A percentile compares a stretch with the other conserved stretches of the same genome.
Conservation (phyloP, 2,888 invertebrate species). For the Pachydiplax longipennis region DNA sequence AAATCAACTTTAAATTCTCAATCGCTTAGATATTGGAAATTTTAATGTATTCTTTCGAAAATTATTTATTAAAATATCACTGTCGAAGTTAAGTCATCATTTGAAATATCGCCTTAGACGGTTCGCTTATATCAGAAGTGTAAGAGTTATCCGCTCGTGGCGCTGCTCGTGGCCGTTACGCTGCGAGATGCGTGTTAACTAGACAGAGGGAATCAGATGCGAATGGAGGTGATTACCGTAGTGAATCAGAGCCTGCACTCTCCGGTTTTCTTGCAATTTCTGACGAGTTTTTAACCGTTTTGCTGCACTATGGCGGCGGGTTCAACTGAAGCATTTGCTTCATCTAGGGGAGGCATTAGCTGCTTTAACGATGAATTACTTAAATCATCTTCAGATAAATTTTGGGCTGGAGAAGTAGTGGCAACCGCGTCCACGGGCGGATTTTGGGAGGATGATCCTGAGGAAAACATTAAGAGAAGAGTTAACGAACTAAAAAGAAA, state of each 20-base stretch:
- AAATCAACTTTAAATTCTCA: too few species aligned
- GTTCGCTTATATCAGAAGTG: not conserved
- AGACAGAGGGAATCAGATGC: not conserved
- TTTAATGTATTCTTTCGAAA: too few species aligned
- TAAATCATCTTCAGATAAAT: conserved; percentile 52
- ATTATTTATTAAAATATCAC: too few species aligned
- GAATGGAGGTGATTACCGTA: not conserved
- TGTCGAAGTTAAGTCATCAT: too few species aligned
- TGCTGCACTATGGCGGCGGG: conserved; percentile 55
- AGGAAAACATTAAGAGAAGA: conserved; percentile 56
- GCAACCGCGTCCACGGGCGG: conserved; percentile 57
- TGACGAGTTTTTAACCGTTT: conserved; percentile 13
- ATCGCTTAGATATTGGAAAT: too few species aligned
- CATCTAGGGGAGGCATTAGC: conserved; percentile 52
- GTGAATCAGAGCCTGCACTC: not conserved
- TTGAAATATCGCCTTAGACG: too few species aligned
- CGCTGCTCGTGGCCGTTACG: not conserved
- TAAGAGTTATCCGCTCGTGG: not conserved
- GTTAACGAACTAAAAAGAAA: conserved; percentile 57
- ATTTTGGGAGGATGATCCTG: conserved; percentile 57
- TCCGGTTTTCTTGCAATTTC: not conserved
- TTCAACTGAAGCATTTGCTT: conserved; percentile 56
- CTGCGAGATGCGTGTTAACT: not conserved
- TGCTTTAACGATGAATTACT: conserved; percentile 52
- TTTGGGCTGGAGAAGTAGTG: conserved; percentile 54